Evolutionary conservation across 2,113 vertebrate species (phyloP).

Genomic region (Pheucticus melanocephalus): DNA sequence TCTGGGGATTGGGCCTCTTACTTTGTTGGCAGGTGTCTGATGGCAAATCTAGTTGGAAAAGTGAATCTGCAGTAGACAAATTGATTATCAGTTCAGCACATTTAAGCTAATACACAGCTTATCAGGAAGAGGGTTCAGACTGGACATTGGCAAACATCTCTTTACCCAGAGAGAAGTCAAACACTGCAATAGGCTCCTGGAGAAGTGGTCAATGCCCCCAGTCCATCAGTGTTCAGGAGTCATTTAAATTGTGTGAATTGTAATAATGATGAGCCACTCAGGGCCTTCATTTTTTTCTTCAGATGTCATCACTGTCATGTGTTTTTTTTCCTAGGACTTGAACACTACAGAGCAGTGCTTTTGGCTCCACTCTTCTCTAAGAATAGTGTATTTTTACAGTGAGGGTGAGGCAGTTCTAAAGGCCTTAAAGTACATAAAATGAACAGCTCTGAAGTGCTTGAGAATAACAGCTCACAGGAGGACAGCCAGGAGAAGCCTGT

Average conservation of each 20-base stretch:
- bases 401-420: neutral
- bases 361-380: neutral
- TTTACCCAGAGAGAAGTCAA: neutral
- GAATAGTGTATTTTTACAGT: neutral
- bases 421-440: neutral
- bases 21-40: neutral
- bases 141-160: neutral
- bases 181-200: neutral
- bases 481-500: neutral
- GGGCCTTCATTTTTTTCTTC: neutral
- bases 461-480: neutral
- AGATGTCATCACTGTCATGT: neutral
- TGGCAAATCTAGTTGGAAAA: neutral
- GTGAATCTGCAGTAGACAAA: neutral
- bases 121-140: neutral
- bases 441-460: neutral
- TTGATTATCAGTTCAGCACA: neutral
- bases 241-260: neutral
- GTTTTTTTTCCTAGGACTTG: neutral
- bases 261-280: neutral
- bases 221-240: neutral
- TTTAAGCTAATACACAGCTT: neutral
- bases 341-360: neutral
- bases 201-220: fast-evolving
- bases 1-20: neutral